phyloP scores from a whole-genome alignment of 2,888 invertebrate genomes.

The Stenolophus ochropezus region DNA sequence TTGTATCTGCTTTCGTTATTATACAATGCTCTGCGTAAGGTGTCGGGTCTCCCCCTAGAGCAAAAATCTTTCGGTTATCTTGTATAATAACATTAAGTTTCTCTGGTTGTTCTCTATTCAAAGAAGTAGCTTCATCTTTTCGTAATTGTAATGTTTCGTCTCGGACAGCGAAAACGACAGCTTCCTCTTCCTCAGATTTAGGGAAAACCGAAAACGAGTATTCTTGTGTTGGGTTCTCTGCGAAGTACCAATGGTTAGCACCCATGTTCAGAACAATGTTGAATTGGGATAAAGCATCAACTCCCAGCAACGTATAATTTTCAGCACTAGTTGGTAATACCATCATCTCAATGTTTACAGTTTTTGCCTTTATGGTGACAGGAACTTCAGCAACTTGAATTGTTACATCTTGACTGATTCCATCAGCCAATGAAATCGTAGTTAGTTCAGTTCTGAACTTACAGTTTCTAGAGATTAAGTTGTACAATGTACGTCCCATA shows the following conservation, averaged over 20 bases:
- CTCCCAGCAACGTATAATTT: not conserved
- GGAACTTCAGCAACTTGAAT: not conserved
- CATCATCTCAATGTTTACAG: not conserved
- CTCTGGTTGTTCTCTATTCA: not conserved
- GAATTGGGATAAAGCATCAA: not conserved
- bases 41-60: conserved; percentile 46
- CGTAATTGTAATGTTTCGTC: not conserved
- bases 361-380: not conserved
- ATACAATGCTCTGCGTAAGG: conserved; percentile 63
- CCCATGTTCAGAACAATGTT: not conserved
- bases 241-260: not conserved
- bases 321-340: not conserved
- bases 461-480: not conserved
- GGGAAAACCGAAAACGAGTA: not conserved
- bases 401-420: not conserved
- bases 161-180: not conserved
- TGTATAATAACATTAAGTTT: not conserved
- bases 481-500: not conserved
- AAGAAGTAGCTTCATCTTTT: not conserved
- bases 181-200: not conserved
- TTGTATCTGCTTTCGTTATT: conserved; percentile 64
- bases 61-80: conserved; percentile 7
- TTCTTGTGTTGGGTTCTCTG: not conserved
- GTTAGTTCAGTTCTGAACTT: not conserved
- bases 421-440: not conserved